Base-by-base conservation (phyloP, 2,888 invertebrate species). In the Phasia obesa region DNA sequence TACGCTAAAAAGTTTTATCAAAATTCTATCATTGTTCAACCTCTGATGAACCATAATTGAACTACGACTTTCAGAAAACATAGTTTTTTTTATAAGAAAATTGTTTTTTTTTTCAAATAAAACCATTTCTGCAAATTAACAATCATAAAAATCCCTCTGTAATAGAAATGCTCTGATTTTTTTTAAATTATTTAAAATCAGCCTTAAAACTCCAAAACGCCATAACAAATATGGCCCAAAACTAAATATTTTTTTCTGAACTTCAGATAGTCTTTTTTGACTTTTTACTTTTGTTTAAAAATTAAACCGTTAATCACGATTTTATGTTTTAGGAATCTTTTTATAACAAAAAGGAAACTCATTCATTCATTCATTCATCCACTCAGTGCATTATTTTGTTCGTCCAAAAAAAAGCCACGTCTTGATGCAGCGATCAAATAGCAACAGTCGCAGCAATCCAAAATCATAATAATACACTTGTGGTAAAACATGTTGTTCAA, bases 271-370 rank as follows among this genome's bases (percentile, higher is more conserved):
- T 70, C n/a, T n/a, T n/a, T n/a, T n/a, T n/a, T n/a, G n/a, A n/a
- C n/a, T n/a, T 44, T 49, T 4, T 35, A 17, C 27, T 57, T 38
- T 13, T n/a, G 15, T 44, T 51, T 5, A 35, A 57, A 77, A 78
- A 74, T 59, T 83, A 75, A 79, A 79, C 55, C 79, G 67, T 79
- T 60, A 83, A 75, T 83, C 83, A 83, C 83, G 83, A 83, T 76
- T 76, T 75, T 73, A 17, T 57, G 21, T 71, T 62, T 49, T 71
- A 42, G 35, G 49, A 64, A 71, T 25, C 6, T 23, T 60, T 23
- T 59, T 35, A 62, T 62, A 60, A 57, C 11, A 51, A 42, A 64
- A 55, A 47, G 25, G 42, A 77, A 74, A 64, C 11, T 21, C 23
- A 38, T 17, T 70, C 11, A 67, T 23, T 70, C 15, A 59, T 25